Evolutionary conservation across 1,140 invertebrate species (phyloP), one percentile per base, ranked within the genome.

Genomic region (Cheumatopsyche charites): DNA sequence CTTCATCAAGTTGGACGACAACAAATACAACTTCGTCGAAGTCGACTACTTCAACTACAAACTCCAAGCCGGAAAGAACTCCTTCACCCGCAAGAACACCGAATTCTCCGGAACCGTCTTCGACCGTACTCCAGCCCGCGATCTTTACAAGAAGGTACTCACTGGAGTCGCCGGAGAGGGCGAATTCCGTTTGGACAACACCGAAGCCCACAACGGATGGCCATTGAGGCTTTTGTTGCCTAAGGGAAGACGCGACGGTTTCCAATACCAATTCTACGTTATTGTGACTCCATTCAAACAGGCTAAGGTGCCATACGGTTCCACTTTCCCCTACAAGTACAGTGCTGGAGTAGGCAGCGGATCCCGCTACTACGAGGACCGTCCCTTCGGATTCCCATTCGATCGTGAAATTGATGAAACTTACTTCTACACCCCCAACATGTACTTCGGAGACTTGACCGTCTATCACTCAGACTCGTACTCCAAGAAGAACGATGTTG

Each of bases 371-470:
- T 77, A 84, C 41, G 86, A 87, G 78, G 78, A 81, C 15, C 79
- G 85, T 76, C 83, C 88, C 12, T 87, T 90, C 77, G 90, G 89
- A 45, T 91, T 86, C 83, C 90, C 90, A 47, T 89, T 91, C 82
- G 90, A 91, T 79, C 84, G 89, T 55, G 82, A 83, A 13, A 86
- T 89, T 77, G 83, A 87, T 68, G 80, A 84, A 68, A 82, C 83
- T 58, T 78, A 82, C 76, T 88, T 88, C 82, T 81, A 85, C 78
- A 86, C 87, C 25, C 82, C 83, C 29, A 91, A 91, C 82, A 88
- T 90, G 79, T 87, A 86, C 79, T 87, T 88, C 80, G 79, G 86
- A 41, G 89, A 90, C 75, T 83, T 91, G 21, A 79, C 82, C 67
- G 87, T 91, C 68, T 90, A 85, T 81, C 86, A 88, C 73, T 58